Evolutionary conservation across 2,113 vertebrate species (phyloP), one percentile per base, ranked within the genome.

Genomic region (Recurvirostra avosetta): DNA sequence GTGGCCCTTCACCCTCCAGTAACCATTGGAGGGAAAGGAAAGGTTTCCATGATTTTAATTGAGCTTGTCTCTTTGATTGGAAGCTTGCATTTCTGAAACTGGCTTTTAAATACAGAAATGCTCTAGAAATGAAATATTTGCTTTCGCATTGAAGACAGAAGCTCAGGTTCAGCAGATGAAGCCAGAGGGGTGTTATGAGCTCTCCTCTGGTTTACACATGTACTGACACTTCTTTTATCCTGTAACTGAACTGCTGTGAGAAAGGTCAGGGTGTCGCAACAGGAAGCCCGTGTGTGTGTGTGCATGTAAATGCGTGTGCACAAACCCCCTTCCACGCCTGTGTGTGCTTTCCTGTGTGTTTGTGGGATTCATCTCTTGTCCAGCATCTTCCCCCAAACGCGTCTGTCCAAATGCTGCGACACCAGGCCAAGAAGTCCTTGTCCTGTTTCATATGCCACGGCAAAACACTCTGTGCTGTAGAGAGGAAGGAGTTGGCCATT

Each of bases 191-290:
- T 81, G 84, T 75, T 87, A n/a, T 30, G 50, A 93, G 49, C 77
- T 86, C 50, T 62, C 43, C 49, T 66, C 34, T 40, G 38, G 53
- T 92, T 89, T 75, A 91, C 53, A 65, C 0, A 2, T 61, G 68
- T 91, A 70, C 52, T 87, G 88, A 92, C 94, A 92, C 72, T 75
- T 62, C 50, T 95, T 93, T 89, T 75, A 90, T 82, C 86, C 70
- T 91, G 80, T 65, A 79, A 70, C 58, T 89, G 56, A 92, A 76
- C 50, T 56, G 59, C 73, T 61, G 74, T 89, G 92, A 91, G 80
- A 92, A 52, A 79, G n/a, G 61, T 75, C 91, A 74, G 63, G 72
- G 47, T 86, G 86, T 91, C 0, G 30, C 76, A 85, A 91, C 97
- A 96, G 91, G 95, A 95, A 96, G 40, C 59, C 62, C 53, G 70